Conservation (phyloP, 2,888 invertebrate genomes). For the Eilema sororculum region DNA sequence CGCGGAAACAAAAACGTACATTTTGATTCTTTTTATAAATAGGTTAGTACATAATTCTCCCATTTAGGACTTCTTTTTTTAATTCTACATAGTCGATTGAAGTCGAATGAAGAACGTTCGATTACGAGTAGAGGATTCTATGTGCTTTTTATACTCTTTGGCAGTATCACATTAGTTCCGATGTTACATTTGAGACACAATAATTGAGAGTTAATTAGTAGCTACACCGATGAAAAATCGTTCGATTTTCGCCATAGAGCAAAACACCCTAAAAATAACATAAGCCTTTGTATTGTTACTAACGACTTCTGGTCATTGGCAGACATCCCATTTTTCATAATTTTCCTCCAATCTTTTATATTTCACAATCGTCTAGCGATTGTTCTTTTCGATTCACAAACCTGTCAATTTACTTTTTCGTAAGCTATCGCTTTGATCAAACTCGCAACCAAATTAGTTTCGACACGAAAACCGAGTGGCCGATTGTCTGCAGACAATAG, state of each 20-base stretch:
- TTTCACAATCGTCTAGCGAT: slow-evolving; percentile 41
- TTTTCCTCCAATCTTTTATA: slow-evolving; percentile 42
- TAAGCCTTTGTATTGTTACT: slow-evolving; percentile 26
- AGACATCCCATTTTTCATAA: slow-evolving; percentile 42
- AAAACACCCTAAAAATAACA: slow-evolving; percentile 12
- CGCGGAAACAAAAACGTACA: slow-evolving; percentile 32
- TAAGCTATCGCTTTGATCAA: slow-evolving; percentile 78
- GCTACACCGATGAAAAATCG: neutral
- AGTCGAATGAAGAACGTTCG: too few species aligned
- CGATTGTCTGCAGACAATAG: slow-evolving; percentile 81
- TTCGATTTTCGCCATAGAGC: slow-evolving; percentile 12
- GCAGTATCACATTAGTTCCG: neutral
- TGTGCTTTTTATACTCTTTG: neutral
- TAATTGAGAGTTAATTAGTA: neutral
- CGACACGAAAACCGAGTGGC: slow-evolving; percentile 82
- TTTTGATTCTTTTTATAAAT: slow-evolving; percentile 19
- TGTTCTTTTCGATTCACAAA: slow-evolving; percentile 59
- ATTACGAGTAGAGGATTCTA: neutral
- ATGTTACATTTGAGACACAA: neutral
- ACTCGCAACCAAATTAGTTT: slow-evolving; percentile 83
- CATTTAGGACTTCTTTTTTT: neutral
- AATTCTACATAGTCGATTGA: too few species aligned
- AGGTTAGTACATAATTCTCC: neutral
- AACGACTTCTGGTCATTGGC: slow-evolving; percentile 41
- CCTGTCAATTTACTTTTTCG: slow-evolving; percentile 80